A percentile compares a stretch with the other conserved stretches of the same genome.
Conservation (phyloP, 2,888 invertebrate species). For the Gari tellinella region DNA sequence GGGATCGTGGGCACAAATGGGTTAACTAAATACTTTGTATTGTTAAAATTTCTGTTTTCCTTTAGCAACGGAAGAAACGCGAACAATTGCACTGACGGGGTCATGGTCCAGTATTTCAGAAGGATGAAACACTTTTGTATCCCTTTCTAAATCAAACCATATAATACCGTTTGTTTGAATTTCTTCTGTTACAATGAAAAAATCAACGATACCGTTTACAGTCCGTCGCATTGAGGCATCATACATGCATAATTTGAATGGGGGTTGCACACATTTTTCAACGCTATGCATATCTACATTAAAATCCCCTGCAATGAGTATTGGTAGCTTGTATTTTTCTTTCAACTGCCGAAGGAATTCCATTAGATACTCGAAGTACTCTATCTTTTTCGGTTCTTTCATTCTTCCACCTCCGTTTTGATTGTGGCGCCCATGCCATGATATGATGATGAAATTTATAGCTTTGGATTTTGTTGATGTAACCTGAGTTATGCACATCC, state of each 20-base stretch:
- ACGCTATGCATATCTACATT: conserved; percentile 37
- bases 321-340: conserved; percentile 35
- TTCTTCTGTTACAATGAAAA: conserved; percentile 41
- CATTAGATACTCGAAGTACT: conserved; percentile 39
- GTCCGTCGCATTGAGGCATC: conserved; percentile 37
- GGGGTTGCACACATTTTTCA: conserved; percentile 19
- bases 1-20: too few species aligned
- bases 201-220: conserved; percentile 31
- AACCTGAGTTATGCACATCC: conserved; percentile 32
- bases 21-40: too few species aligned
- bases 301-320: conserved; percentile 46
- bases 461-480: conserved; percentile 15
- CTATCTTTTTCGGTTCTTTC: conserved; percentile 19
- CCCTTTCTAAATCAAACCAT: conserved; percentile 31
- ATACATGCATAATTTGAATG: conserved; percentile 46
- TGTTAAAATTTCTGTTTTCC: too few species aligned
- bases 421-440: conserved; percentile 44
- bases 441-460: conserved; percentile 48
- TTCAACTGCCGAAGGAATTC: conserved; percentile 40
- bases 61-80: too few species aligned
- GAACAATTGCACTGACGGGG: conserved; percentile 18
- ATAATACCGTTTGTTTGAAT: conserved; percentile 19
- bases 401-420: conserved; percentile 6
- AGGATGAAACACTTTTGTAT: conserved; percentile 23
- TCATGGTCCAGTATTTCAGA: conserved; percentile 41